Evolutionary conservation across 2,797 vertebrate genomes (phyloP).

Genomic region (Neostethus bicornis): DNA sequence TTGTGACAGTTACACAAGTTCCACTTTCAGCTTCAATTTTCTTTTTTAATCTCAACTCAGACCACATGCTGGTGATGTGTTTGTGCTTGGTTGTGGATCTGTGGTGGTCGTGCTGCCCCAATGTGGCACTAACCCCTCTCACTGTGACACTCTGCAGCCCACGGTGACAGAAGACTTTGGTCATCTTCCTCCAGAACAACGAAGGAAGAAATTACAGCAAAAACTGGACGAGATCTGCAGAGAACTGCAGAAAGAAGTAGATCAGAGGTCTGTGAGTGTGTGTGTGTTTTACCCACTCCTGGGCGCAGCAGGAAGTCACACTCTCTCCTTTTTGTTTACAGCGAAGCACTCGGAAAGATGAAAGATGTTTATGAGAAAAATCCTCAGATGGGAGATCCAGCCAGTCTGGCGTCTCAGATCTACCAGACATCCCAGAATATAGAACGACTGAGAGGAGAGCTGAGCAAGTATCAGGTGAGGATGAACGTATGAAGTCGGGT

Average conservation of each 20-base stretch:
- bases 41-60: conserved; percentile 44
- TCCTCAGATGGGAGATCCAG: conserved; percentile 91
- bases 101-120: not conserved
- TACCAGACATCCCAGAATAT: conserved; percentile 87
- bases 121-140: conserved; percentile 28
- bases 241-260: conserved; percentile 89
- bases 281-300: conserved; percentile 58
- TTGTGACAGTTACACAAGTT: not conserved
- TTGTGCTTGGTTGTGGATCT: conserved; percentile 3
- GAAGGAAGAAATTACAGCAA: conserved; percentile 88
- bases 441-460: conserved; percentile 83
- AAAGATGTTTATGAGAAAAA: conserved; percentile 94
- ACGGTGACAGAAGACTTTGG: conserved; percentile 86
- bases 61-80: conserved; percentile 19
- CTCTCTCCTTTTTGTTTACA: conserved; percentile 52
- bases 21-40: no score
- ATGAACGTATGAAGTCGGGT: no score
- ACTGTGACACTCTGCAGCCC: conserved; percentile 73
- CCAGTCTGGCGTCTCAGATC: conserved; percentile 87
- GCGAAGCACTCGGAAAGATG: conserved; percentile 92
- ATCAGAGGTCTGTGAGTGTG: conserved; percentile 84
- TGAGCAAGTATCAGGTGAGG: conserved; percentile 92
- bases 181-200: conserved; percentile 90
- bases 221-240: conserved; percentile 86
- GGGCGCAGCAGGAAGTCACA: conserved; percentile 51